These are phyloP conservation scores for Brienomyrus brachyistius DNA, from an alignment of 2,113 vertebrate genomes.

Conservation along the genomic window DNA sequence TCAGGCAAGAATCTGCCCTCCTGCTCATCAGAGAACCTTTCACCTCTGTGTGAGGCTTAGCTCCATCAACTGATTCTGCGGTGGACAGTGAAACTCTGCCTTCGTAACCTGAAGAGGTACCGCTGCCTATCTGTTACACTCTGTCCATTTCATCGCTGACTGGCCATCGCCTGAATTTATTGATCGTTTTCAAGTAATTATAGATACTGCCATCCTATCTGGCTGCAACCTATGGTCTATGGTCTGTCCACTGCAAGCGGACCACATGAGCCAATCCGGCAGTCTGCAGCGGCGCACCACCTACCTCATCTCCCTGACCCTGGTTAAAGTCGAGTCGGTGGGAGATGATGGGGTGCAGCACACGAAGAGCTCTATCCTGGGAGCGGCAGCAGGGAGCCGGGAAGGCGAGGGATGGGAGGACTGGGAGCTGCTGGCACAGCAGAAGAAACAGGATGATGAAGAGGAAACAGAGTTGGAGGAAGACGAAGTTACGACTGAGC, in stretches of 20 bases:
- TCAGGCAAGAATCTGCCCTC: not conserved
- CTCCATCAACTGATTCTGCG: not conserved
- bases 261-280: conserved; percentile 73
- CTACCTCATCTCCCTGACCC: conserved; percentile 91
- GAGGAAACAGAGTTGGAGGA: conserved; percentile 34
- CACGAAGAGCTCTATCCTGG: conserved; percentile 37
- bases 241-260: conserved; percentile 48
- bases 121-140: not conserved
- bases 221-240: conserved; percentile 40
- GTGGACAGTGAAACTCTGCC: not conserved
- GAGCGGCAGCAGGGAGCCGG: conserved; percentile 33
- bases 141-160: not conserved
- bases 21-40: not conserved
- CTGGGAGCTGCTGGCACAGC: conserved; percentile 17
- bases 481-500: not conserved
- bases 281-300: conserved; percentile 83
- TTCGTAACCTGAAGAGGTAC: not conserved
- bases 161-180: conserved; percentile 13
- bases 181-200: conserved; percentile 3
- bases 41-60: not conserved
- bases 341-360: conserved; percentile 56
- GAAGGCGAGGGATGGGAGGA: conserved; percentile 16
- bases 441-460: not conserved
- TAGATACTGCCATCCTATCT: conserved; percentile 26
- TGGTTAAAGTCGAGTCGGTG: conserved; percentile 83